phyloP scores from a whole-genome alignment of 2,797 vertebrate species.

The Sarcophilus harrisii region DNA sequence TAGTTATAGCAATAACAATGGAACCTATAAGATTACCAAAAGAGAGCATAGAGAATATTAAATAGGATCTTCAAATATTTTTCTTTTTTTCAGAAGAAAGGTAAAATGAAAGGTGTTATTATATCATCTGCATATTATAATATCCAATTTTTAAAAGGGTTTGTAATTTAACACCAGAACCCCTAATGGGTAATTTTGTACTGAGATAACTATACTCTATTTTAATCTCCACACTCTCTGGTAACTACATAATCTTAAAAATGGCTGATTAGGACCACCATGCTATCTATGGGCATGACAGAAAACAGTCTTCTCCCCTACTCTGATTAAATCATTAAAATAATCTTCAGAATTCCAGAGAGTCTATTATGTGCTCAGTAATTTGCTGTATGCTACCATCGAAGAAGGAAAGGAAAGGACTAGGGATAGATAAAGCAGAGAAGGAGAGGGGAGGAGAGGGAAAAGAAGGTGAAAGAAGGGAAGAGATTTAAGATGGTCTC shows the following conservation, averaged over 20 bases:
- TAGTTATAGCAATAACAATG: neutral
- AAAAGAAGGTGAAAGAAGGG: neutral
- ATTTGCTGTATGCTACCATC: neutral
- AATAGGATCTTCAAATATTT: neutral
- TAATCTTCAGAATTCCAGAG: neutral
- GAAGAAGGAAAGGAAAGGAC: neutral
- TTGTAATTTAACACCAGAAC: neutral
- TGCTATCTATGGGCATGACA: neutral
- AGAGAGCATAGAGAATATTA: neutral
- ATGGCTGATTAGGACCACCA: neutral
- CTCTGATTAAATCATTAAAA: neutral
- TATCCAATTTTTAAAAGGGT: rapidly evolving
- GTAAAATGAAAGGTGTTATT: neutral
- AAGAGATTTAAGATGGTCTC: neutral
- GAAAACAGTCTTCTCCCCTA: neutral
- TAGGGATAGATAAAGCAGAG: neutral
- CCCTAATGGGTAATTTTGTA: neutral
- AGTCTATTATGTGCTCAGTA: neutral
- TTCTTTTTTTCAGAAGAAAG: neutral
- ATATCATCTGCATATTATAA: neutral
- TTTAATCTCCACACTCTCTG: neutral
- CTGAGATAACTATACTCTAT: neutral
- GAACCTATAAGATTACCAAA: neutral
- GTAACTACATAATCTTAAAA: neutral
- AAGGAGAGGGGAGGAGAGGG: neutral